Evolutionary conservation across 2,797 vertebrate genomes (phyloP).

Genomic region (Sebastes elongatus): DNA sequence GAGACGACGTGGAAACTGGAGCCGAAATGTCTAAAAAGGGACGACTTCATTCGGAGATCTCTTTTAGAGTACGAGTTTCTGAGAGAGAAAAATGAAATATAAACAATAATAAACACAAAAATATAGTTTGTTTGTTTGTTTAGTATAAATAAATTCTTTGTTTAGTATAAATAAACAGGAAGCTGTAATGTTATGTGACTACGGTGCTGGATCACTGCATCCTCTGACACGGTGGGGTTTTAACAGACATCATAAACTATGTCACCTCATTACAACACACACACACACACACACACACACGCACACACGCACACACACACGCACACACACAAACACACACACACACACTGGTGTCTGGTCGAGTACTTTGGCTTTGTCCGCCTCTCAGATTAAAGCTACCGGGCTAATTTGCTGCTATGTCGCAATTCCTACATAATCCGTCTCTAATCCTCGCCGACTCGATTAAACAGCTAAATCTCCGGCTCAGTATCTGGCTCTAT

Average conservation of each 20-base stretch:
- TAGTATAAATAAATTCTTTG: too few species aligned
- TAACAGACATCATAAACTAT: conserved; percentile 9
- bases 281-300: conserved; percentile 15
- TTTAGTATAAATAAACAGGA: too few species aligned
- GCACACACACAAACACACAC: conserved; percentile 18
- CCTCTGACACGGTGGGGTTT: neutral
- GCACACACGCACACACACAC: conserved; percentile 28
- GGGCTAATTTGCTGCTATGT: conserved; percentile 84
- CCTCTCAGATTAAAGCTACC: conserved; percentile 82
- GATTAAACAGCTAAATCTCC: conserved; percentile 83
- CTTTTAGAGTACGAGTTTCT: neutral
- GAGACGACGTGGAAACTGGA: neutral
- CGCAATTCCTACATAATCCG: conserved; percentile 81
- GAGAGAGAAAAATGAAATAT: neutral
- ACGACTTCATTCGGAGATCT: neutral
- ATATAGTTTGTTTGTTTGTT: too few species aligned
- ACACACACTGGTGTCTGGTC: conserved; percentile 47
- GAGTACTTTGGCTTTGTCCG: conserved; percentile 67
- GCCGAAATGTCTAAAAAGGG: neutral
- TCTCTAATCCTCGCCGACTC: conserved; percentile 79
- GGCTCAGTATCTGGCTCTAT: conserved; percentile 73
- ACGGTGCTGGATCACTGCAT: neutral
- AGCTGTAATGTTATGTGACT: too few species aligned
- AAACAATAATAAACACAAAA: too few species aligned
- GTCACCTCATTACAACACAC: conserved; percentile 27